Conservation (phyloP, 2,797 vertebrate species). For the Lagorchestes hirsutus region DNA sequence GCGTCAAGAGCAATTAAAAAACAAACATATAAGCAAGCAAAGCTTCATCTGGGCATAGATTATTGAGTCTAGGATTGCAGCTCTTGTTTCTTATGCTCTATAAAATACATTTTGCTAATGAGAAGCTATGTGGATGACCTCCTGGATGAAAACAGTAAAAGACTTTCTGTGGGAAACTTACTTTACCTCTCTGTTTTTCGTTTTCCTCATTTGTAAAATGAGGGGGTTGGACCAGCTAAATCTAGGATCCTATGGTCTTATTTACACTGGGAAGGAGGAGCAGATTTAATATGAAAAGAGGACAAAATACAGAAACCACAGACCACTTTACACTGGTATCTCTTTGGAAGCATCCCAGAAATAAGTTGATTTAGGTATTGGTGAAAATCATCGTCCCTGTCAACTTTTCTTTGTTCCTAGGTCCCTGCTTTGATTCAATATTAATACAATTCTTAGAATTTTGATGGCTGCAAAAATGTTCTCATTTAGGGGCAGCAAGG, state of each 20-base stretch:
- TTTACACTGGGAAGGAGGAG: slow-evolving; percentile 27
- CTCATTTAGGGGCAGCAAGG: not conserved
- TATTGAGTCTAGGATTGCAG: no score
- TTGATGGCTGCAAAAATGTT: slow-evolving; percentile 66
- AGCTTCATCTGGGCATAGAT: no score
- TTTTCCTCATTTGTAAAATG: no score
- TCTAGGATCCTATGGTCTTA: slow-evolving; percentile 56
- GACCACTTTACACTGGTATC: not conserved
- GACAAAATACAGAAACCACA: not conserved
- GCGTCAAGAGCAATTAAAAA: no score
- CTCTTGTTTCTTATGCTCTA: no score
- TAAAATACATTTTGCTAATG: no score
- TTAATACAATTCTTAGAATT: slow-evolving; percentile 31
- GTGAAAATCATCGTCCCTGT: not conserved
- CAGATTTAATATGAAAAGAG: no score
- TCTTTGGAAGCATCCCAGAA: not conserved
- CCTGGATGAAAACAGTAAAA: no score
- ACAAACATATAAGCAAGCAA: no score
- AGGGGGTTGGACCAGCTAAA: slow-evolving; percentile 40
- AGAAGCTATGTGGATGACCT: no score
- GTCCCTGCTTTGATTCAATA: fast-evolving
- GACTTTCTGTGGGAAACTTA: slow-evolving; percentile 62
- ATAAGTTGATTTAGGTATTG: not conserved
- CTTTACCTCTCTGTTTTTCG: slow-evolving; percentile 65
- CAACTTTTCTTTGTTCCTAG: slow-evolving; percentile 6